Base-by-base conservation (phyloP, 2,888 invertebrate species). In the Lobophora halterata region DNA sequence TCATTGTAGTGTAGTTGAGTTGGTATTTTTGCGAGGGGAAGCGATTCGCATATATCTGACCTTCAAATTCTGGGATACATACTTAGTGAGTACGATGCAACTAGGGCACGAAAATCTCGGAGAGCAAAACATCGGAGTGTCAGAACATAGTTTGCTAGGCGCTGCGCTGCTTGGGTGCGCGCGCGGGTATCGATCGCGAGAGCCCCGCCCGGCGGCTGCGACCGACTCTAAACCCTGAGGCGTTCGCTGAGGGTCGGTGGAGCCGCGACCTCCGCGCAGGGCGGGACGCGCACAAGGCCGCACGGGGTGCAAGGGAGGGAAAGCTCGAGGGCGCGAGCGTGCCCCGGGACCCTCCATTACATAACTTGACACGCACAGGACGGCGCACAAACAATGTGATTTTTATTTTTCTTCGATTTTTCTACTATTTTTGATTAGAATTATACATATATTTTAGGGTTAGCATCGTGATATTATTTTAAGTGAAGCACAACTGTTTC, bases 321-420 rank as follows among this genome's bases (percentile, higher is more conserved):
- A 36, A 31, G 28, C 32, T 28, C 48, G 64, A 64, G 65, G 71
- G 71, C 66, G 54, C 61, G 61, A 62, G 67, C 73, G n/a, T 65
- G 56, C 49, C 65, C 71, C 66, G 67, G 78, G 71, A 65, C 80
- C 79, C 81, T 77, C 75, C 81, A 85, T 87, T 87, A 87, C 80
- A 75, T 86, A 87, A 87, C 86, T 57, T 70, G 77, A 78, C 77
- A 87, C 87, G 87, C 87, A 87, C 87, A 87, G 82, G 71, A 85
- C 78, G 73, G 87, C 87, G 87, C 87, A 87, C 87, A 87, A 87
- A 85, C 76, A 79, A 87, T 86, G 87, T 87, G 85, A 87, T 86
- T 82, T 33, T 82, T 79, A 81, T 79, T 83, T 81, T 76, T 74
- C 69, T 70, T 71, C 69, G 49, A 63, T 67, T 71, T 81, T 85